Base-by-base conservation (phyloP, 2,797 vertebrate species). In the Vespertilio murinus region DNA sequence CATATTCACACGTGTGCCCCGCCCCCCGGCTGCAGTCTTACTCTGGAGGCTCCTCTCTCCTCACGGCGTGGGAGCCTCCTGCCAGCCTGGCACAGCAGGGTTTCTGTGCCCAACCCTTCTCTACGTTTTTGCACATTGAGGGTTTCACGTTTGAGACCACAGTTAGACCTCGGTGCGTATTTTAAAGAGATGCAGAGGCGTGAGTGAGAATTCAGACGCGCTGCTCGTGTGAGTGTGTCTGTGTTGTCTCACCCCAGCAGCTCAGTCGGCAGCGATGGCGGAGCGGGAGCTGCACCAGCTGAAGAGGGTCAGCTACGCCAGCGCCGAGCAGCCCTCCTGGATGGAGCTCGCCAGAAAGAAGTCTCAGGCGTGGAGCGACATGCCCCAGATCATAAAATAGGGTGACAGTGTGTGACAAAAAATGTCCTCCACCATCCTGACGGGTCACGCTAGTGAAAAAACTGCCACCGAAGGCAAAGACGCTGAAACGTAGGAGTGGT, bases 271-370 rank as follows among this genome's bases (percentile, higher is more conserved):
- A 25, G 84, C 45, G 1, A 95, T 88, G 59, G 96, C 49, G 9
- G 98, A 98, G 56, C 98, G 97, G 80, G 99, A 99, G 67, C 98
- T 99, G 88, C 98, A 97, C 94, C 97, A 96, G 84, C 80, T 97
- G 11, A 98, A 97, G 97, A 98, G 99, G 98, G 97, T 97, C 97
- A 96, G 95, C 64, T 96, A 98, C 17, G 96, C 98, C 56, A 98
- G 98, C 49, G 91, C 97, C 0, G 97, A 97, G 45, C 98, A 99
- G 97, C 99, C 99, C 0, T 99, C 98, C 0, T 99, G 99, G 99
- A 99, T 99, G 99, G 99, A 99, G 94, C 98, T 99, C 91, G 99
- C 99, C 87, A 99, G 99, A 97, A 99, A 99, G 97, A 99, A 99
- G 97, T 99, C 99, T 1, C 99, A 99, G 98, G 99, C 99, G 56